Conservation (phyloP, 2,888 invertebrate genomes). For the Ennomos fuscantarius region DNA sequence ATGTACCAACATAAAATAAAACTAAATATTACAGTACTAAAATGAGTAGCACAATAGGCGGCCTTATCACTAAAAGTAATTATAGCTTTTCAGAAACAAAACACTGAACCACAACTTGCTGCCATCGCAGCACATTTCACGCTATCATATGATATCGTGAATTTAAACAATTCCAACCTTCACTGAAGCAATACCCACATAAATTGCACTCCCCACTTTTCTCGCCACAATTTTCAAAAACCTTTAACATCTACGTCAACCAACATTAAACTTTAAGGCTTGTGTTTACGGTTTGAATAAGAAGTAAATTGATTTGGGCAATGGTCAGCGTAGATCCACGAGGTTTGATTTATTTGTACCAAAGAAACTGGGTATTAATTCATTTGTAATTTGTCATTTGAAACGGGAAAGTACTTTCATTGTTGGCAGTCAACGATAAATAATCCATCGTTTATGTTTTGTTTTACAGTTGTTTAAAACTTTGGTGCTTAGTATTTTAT, state of each 20-base stretch:
- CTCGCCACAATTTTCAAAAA: constrained; percentile 12
- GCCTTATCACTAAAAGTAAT: too few species aligned
- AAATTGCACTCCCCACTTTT: constrained; percentile 21
- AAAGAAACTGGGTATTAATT: constrained; percentile 63
- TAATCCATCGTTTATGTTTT: constrained; percentile 52
- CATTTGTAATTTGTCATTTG: constrained; percentile 77
- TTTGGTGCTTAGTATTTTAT: not conserved
- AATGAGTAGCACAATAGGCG: too few species aligned
- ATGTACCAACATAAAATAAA: too few species aligned
- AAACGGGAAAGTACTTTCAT: constrained; percentile 78
- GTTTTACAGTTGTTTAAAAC: not conserved
- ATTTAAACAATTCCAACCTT: constrained; percentile 24
- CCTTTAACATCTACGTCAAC: not conserved
- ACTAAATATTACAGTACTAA: too few species aligned
- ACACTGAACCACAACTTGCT: not conserved
- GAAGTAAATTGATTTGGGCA: not conserved
- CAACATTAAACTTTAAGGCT: not conserved
- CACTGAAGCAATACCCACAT: constrained; percentile 26
- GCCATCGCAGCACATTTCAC: constrained; percentile 10
- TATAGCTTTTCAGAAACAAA: not conserved
- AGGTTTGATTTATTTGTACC: constrained; percentile 34
- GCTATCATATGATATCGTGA: constrained; percentile 17
- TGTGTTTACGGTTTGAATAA: not conserved
- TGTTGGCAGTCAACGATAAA: constrained; percentile 64
- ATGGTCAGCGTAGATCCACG: constrained; percentile 10